Evolutionary conservation across 1,140 invertebrate species (phyloP), one percentile per base, ranked within the genome.

Genomic region (Monochamus saltuarius): DNA sequence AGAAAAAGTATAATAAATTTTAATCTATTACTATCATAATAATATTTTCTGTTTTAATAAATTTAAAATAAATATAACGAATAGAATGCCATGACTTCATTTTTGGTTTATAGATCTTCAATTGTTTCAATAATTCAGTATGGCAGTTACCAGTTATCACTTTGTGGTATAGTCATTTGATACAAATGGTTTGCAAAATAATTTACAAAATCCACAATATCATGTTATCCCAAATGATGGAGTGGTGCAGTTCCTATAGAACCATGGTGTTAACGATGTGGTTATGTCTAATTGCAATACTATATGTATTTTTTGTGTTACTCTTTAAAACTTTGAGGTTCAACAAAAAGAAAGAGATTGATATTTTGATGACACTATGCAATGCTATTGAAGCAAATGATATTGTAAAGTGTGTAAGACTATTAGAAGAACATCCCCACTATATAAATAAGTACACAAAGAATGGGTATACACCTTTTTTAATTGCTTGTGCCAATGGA

Each of bases 401-500:
- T 46, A 39, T 46, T 16, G 29, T 64, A 7, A 43, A 11, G 9
- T 37, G 14, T 52, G 38, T 68, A 11, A 34, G 11, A 17, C 45
- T 64, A 11, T 36, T 68, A 38, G 22, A 64, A 14, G 52, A 54
- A 37, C 52, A 56, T 47, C 64, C 58, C 10, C 4, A 59, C 14
- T 59, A 49, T n/a, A 45, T 64, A 9, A 68, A 68, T 47, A 42
- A 16, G 38, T 63, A 54, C 51, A 56, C 56, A 22, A 56, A 53
- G 2, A 49, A 52, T 13, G 65, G 65, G 7, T 63, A 66, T 29
- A 70, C 50, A 9, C 60, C 49, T 19, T 72, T 72, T 61, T 64
- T 70, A 64, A 58, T 57, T 16, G 72, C 70, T 8, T 72, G 72
- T 60, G 62, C 59, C 16, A 57, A 65, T 39, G 70, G 59, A n/a